Base-by-base conservation (phyloP, 2,888 invertebrate genomes). In the Pseudococcus longispinus region DNA sequence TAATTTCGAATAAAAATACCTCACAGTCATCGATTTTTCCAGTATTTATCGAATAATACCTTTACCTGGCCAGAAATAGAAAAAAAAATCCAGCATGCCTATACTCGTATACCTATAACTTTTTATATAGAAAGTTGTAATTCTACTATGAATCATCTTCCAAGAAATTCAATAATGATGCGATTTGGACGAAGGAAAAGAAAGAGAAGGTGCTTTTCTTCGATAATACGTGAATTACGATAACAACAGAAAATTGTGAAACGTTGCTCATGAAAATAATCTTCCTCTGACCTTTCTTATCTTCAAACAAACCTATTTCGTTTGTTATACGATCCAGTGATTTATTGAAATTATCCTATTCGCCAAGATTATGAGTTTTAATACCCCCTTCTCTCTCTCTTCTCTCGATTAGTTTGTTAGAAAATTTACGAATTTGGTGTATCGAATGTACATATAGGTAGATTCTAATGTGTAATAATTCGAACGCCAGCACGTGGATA, bases 161-260 rank as follows among this genome's bases (percentile, higher is more conserved):
- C 60, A 60, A 60, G 60, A 60, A 60, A 23, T 60, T 6, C 60
- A 23, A 60, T 60, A 60, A 60, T 23, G 60, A 60, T 60, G 23
- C 60, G 20, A 60, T 60, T 60, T 60, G 20, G 20, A 23, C 23
- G 60, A 60, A 11, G 23, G 23, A 60, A 60, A 60, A 11, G 23
- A 60, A 60, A 60, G 60, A 60, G 60, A 60, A 60, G 60, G 60
- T 60, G 60, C 60, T 60, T 60, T 60, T 60, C 20, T 60, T 60
- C 60, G 60, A 60, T 60, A 60, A 60, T 60, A 60, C 60, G 60
- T 60, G 60, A 60, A 60, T 60, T 60, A 60, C 60, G 60, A 60
- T 60, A 60, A 60, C 60, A 60, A 60, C 60, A 23, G 60, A 60
- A 60, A 60, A 60, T 60, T 60, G 60, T 60, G 60, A 60, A 60